These are phyloP conservation scores for Magallana angulata DNA, from an alignment of 1,140 invertebrate genomes.

Conservation along the genomic window DNA sequence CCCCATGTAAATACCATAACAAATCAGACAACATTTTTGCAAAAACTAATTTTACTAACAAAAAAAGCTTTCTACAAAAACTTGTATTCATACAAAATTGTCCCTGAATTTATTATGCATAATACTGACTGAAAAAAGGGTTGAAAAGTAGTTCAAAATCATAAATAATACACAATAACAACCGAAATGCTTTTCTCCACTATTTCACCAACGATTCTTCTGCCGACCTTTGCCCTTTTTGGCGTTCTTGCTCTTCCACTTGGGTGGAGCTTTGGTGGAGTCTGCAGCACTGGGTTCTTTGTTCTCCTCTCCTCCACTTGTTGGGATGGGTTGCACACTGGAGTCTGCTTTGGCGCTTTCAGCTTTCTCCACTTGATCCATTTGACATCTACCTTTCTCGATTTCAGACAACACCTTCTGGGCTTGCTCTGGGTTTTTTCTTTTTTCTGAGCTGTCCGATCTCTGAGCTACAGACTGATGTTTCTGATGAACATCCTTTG, in stretches of 20 bases:
- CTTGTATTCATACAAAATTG: no score
- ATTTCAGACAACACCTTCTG: slow-evolving; percentile 42
- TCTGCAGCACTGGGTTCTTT: not conserved
- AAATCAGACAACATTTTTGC: no score
- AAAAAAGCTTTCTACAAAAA: no score
- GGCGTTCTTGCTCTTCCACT: slow-evolving; percentile 5
- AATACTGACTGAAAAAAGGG: no score
- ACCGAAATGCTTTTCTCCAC: not conserved
- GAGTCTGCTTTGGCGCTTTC: not conserved
- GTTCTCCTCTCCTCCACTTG: not conserved
- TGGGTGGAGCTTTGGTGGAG: not conserved
- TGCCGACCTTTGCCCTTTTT: slow-evolving; percentile 28
- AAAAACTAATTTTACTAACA: no score
- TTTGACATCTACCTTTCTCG: slow-evolving; percentile 27
- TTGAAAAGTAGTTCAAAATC: no score
- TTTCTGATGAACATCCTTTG: not conserved
- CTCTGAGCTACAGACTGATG: not conserved
- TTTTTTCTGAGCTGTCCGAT: not conserved
- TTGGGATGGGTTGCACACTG: not conserved
- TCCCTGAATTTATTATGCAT: no score
- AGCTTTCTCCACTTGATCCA: slow-evolving; percentile 32
- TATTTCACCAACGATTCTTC: slow-evolving; percentile 11
- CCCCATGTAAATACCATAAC: no score
- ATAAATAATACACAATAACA: not conserved
- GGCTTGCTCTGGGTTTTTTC: slow-evolving; percentile 41